Evolutionary conservation across 35 echinoderm and acorn worm species (phyloP), one percentile per base, ranked within the genome.

Genomic region (Acanthaster planci): DNA sequence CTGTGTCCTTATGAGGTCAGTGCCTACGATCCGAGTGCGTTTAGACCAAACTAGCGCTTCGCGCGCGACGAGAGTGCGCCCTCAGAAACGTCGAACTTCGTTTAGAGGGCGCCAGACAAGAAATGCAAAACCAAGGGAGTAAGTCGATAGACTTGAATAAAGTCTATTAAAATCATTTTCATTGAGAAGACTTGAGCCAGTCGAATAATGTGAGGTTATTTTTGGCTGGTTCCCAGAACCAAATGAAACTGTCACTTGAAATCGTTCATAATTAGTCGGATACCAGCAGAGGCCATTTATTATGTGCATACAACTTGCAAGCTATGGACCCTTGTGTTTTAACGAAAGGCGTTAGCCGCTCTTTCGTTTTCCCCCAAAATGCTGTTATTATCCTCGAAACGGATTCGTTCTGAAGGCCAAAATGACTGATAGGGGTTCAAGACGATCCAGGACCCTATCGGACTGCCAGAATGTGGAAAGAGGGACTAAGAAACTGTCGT

Each of bases 341-440:
- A 72, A 9, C 64, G 34, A 72, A 72, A 72, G 64, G 64, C 64
- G 64, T 72, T 31, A 72, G 64, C 64, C 26, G 64, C 64, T 7
- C 22, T 72, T 29, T 29, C 64, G 23, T 72, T 34, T 31, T 34
- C 26, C 30, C 64, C 64, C 64, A 34, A 72, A 72, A 72, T 72
- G 64, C 34, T 10, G 64, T 72, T 72, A 21, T 26, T 72, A 14
- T 72, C 64, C 14, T 26, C 64, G 21, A 35, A 72, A 72, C 26
- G 26, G 26, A 72, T 1, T 31, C 34, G 7, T 72, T 26, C n/a
- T 72, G 64, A 72, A 72, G 23, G 22, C 64, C 54, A 83, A 40
- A 17, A 83, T 83, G 81, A 83, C 81, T 34, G 81, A 83, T 36
- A 83, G 56, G 81, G 81, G 54, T 59, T 83, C 81, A 2, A 58